A percentile compares a stretch with the other conserved stretches of the same genome.
phyloP scores from a whole-genome alignment of 2,797 vertebrate species.

The Oreochromis grahami region DNA sequence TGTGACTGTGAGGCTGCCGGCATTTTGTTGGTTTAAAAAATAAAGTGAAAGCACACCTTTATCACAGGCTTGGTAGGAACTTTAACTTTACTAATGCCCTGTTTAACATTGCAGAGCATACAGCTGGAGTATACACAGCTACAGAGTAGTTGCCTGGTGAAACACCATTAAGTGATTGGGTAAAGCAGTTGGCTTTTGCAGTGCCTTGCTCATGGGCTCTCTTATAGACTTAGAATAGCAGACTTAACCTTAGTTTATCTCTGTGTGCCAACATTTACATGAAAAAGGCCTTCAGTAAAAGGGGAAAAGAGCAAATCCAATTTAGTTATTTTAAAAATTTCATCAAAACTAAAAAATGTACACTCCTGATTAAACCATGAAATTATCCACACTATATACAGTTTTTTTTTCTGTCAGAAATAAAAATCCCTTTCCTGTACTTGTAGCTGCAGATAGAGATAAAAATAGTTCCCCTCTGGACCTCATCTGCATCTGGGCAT shows the following conservation, averaged over 20 bases:
- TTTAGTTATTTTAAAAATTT: not conserved
- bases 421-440: not conserved
- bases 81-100: not conserved
- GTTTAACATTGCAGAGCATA: not conserved
- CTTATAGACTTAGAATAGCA: not conserved
- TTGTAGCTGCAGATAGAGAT: not conserved
- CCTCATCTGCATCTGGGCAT: constrained; percentile 6
- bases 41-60: not conserved
- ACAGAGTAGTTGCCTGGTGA: not conserved
- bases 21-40: constrained; percentile 27
- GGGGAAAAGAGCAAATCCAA: not conserved
- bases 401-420: not conserved
- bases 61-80: constrained; percentile 15
- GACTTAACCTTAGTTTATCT: not conserved
- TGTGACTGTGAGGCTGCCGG: not conserved
- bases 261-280: not conserved
- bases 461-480: not conserved
- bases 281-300: not conserved
- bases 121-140: not conserved
- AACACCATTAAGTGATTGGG: not conserved
- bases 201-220: not conserved
- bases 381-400: not conserved
- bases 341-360: not conserved
- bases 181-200: not conserved
- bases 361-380: not conserved